phyloP scores from a whole-genome alignment of 2,888 invertebrate species.

The Stenchaetothrips biformis region DNA sequence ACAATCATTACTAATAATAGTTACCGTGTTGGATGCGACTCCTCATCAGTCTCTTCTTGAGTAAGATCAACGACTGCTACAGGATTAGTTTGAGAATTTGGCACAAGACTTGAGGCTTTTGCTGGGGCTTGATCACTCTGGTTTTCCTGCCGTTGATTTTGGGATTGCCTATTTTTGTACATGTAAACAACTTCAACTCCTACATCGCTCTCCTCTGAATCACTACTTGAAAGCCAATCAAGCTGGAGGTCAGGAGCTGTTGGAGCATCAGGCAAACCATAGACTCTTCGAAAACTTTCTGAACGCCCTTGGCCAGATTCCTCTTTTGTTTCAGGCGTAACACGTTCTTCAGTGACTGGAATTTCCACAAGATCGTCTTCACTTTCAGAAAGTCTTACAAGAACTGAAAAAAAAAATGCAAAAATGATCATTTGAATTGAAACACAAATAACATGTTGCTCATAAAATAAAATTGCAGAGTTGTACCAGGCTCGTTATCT shows the following conservation, averaged over 20 bases:
- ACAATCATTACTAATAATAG: no score
- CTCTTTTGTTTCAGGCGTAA: not conserved
- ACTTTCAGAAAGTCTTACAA: not conserved
- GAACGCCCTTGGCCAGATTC: not conserved
- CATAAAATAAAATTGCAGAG: no score
- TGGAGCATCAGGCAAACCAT: slow-evolving; percentile 46
- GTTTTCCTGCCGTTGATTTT: slow-evolving; percentile 30
- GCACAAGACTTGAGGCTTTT: not conserved
- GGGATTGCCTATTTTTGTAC: not conserved
- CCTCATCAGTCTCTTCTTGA: slow-evolving; percentile 52
- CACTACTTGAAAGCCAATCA: slow-evolving; percentile 65
- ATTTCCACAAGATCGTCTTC: slow-evolving; percentile 15
- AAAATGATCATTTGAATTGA: no score
- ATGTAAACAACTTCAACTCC: slow-evolving; percentile 49
- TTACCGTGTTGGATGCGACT: slow-evolving; percentile 38
- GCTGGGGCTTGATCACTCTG: no score
- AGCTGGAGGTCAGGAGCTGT: slow-evolving; percentile 70
- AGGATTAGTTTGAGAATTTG: slow-evolving; percentile 44
- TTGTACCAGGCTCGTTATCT: not conserved
- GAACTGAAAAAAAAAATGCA: not conserved
- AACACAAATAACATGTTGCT: no score
- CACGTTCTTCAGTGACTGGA: not conserved
- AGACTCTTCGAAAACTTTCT: not conserved
- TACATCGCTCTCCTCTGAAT: slow-evolving; percentile 55
- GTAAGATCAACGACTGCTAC: slow-evolving; percentile 56